Conservation (phyloP, 2,888 invertebrate species). For the Aleiodes alternator region DNA sequence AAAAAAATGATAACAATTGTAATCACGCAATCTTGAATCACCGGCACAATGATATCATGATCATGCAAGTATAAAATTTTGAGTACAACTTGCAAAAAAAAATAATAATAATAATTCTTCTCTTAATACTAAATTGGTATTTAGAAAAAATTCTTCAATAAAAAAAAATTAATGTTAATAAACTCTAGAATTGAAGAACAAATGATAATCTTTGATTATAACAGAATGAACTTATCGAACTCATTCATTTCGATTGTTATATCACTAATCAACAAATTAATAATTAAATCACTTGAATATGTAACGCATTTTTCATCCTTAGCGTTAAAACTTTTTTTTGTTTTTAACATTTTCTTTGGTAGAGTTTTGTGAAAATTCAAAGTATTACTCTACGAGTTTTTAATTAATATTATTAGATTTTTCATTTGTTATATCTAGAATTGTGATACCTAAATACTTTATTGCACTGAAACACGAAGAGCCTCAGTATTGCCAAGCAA, state of each 20-base stretch:
- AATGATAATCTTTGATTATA: not conserved
- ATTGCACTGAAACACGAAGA: constrained; percentile 3
- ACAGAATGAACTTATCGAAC: not conserved
- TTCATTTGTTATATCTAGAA: not conserved
- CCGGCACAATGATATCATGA: not conserved
- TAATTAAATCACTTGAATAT: no score
- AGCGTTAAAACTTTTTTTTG: not conserved
- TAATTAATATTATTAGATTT: not conserved
- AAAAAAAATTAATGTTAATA: constrained; percentile 10
- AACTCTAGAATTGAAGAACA: constrained; percentile 15
- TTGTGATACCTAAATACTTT: constrained; percentile 18
- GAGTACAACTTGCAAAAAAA: not conserved
- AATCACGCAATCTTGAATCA: constrained; percentile 11
- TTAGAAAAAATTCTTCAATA: constrained; percentile 14
- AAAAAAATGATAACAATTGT: not conserved
- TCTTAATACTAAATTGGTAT: constrained; percentile 5
- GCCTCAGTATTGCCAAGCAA: not conserved
- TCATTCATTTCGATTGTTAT: not conserved
- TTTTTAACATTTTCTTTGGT: not conserved
- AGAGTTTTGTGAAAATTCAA: constrained; percentile 5
- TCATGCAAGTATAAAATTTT: constrained; percentile 13
- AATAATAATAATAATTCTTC: not conserved
- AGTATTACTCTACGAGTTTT: constrained; percentile 2
- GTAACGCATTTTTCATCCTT: no score
- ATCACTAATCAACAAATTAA: not conserved